Percentiles rank a stretch among this genome's conserved stretches.
These are phyloP conservation scores for Megalonaias nervosa DNA, from an alignment of 1,140 invertebrate species.

Conservation along the genomic window DNA sequence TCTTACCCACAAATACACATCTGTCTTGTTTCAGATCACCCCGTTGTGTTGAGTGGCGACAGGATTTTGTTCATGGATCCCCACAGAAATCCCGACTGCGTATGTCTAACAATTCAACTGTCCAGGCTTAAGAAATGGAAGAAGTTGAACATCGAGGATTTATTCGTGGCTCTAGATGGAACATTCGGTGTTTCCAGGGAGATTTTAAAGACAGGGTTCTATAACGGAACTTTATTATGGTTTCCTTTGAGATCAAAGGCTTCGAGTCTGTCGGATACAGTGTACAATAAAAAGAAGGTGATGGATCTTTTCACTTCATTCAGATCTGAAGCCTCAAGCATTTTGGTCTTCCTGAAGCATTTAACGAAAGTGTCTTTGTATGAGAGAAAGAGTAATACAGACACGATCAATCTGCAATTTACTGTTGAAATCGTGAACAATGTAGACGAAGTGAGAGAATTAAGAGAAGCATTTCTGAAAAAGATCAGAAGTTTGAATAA, in stretches of 20 bases:
- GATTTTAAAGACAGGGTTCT: conserved; percentile 11
- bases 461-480: not conserved
- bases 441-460: not conserved
- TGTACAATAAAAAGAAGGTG: conserved; percentile 45
- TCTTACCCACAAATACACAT: too few relatives aligned
- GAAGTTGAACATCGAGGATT: conserved; percentile 3
- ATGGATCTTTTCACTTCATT: conserved; percentile 43
- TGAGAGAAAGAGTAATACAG: not conserved
- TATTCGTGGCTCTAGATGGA: not conserved
- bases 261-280: conserved; percentile 35
- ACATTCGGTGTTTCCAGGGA: conserved; percentile 21
- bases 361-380: conserved; percentile 8
- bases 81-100: not conserved
- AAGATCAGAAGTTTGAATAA: too few relatives aligned
- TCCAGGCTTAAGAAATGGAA: conserved; percentile 6
- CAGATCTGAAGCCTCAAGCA: conserved; percentile 29
- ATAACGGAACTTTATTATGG: conserved; percentile 59
- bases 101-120: conserved; percentile 19
- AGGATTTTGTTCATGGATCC: conserved; percentile 21
- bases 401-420: conserved; percentile 1
- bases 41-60: conserved; percentile 18
- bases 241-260: conserved; percentile 56
- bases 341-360: conserved; percentile 49
- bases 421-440: not conserved
- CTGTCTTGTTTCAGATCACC: conserved; percentile 16